phyloP scores from a whole-genome alignment of 2,113 vertebrate species.

The Hemichromis elongatus region DNA sequence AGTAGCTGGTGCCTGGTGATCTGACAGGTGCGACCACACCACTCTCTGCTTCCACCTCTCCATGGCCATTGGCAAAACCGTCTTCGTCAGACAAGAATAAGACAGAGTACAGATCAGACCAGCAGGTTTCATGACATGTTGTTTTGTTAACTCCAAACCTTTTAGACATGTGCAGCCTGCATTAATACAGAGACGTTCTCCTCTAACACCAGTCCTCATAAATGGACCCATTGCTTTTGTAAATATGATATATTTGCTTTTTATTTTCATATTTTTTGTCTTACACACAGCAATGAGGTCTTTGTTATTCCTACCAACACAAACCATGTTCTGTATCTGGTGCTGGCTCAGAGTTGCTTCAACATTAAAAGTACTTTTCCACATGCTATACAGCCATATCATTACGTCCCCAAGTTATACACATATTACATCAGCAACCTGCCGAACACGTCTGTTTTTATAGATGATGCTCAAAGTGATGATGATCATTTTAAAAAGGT shows the following conservation, averaged over 20 bases:
- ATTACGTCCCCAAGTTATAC: too few species aligned
- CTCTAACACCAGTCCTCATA: background rate
- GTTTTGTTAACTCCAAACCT: background rate
- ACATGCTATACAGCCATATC: too few species aligned
- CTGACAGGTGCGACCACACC: constrained; percentile 13
- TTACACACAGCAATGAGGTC: too few species aligned
- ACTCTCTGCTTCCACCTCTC: constrained; percentile 22
- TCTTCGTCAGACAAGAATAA: constrained; percentile 38
- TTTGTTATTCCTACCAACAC: too few species aligned
- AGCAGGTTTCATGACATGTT: background rate
- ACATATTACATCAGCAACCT: too few species aligned
- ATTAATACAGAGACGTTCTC: background rate
- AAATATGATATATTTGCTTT: background rate
- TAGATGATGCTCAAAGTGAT: too few species aligned
- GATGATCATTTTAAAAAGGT: too few species aligned
- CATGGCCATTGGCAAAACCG: constrained; percentile 62
- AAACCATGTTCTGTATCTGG: too few species aligned
- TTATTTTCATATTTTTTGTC: background rate
- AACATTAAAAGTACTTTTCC: too few species aligned
- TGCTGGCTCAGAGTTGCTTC: too few species aligned
- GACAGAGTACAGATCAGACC: background rate
- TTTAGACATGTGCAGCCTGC: background rate
- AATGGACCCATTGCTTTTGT: background rate
- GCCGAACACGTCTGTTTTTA: too few species aligned
- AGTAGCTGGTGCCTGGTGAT: constrained; percentile 77